These are phyloP conservation scores for Auanema freiburgensis DNA, from an alignment of 2,888 invertebrate genomes.

Conservation along the genomic window DNA sequence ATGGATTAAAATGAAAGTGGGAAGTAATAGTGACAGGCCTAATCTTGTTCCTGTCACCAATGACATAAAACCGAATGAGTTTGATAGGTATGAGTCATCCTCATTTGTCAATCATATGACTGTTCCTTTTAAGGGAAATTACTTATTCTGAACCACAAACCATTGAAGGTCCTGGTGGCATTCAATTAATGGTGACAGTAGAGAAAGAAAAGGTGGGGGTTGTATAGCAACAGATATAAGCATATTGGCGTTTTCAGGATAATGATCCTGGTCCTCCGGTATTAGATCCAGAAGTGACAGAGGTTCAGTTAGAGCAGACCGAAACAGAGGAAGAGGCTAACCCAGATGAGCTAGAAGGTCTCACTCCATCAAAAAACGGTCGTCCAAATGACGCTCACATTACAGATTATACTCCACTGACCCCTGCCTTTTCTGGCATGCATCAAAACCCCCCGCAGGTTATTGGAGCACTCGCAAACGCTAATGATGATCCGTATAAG, in stretches of 20 bases:
- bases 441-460: constrained; percentile 19
- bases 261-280: constrained; percentile 9
- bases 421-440: neutral
- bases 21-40: neutral
- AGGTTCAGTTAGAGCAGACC: neutral
- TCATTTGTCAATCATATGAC: neutral
- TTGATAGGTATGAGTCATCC: neutral
- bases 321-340: constrained; percentile 7
- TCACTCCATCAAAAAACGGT: no score
- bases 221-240: neutral
- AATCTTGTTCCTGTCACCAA: no score
- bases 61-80: no score
- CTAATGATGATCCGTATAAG: constrained; percentile 40
- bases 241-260: neutral
- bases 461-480: constrained; percentile 41
- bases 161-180: constrained; percentile 31
- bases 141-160: constrained; percentile 13
- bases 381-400: no score
- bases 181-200: constrained; percentile 30
- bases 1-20: constrained; percentile 13
- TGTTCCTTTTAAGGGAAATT: neutral
- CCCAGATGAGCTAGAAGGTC: no score
- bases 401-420: no score
- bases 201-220: constrained; percentile 18
- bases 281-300: constrained; percentile 8